Evolutionary conservation across 2,888 invertebrate genomes (phyloP).

Genomic region (Deilephila porcellus): DNA sequence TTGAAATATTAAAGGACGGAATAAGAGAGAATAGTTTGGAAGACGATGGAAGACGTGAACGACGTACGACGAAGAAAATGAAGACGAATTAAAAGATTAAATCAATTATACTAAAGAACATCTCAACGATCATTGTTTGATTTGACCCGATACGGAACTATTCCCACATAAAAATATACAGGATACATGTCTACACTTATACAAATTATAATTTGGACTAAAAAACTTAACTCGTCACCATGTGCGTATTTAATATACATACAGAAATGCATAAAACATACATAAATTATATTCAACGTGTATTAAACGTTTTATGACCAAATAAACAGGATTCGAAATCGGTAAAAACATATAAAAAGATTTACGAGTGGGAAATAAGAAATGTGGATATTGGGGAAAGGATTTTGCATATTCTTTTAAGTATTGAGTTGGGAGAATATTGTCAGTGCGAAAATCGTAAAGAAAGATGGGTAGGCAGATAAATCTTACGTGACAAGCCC

Average conservation of each 20-base stretch:
- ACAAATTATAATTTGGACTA: too few species aligned
- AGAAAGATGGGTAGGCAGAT: not conserved
- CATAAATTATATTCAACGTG: constrained; percentile 22
- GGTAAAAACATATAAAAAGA: constrained; percentile 28
- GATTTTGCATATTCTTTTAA: constrained; percentile 26
- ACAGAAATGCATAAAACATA: constrained; percentile 19
- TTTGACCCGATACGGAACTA: too few species aligned
- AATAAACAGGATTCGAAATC: constrained; percentile 28
- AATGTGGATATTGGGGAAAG: constrained; percentile 26
- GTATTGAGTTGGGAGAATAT: constrained; percentile 18
- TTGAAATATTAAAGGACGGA: too few species aligned
- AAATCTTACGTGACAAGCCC: not conserved
- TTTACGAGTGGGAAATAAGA: constrained; percentile 28
- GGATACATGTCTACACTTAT: too few species aligned
- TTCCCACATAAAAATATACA: too few species aligned
- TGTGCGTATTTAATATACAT: not conserved
- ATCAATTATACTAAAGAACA: too few species aligned
- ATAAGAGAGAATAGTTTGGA: too few species aligned
- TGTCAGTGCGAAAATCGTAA: constrained; percentile 13
- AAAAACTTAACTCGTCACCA: too few species aligned
- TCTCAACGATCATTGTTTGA: too few species aligned
- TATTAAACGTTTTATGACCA: constrained; percentile 23
- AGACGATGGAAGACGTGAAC: too few species aligned
- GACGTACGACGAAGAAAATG: too few species aligned
- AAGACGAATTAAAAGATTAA: too few species aligned